Evolutionary conservation across 2,888 invertebrate species (phyloP).

Genomic region (Lathronympha strigana): DNA sequence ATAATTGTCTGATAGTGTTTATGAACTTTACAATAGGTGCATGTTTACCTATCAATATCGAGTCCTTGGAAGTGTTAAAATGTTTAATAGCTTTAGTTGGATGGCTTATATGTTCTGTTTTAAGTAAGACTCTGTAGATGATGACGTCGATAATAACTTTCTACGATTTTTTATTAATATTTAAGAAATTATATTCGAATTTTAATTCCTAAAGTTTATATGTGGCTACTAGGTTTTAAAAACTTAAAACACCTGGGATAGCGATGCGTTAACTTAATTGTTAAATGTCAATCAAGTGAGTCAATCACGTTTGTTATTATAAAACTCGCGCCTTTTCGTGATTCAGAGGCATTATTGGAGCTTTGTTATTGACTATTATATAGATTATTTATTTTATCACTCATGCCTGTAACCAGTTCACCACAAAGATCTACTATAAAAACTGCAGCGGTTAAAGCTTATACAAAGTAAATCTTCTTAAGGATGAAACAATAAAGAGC

Average conservation of each 20-base stretch:
- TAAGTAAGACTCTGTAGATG: too few relatives aligned
- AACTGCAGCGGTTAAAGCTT: background rate
- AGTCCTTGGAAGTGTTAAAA: background rate
- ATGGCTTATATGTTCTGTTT: background rate
- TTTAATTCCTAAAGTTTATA: too few relatives aligned
- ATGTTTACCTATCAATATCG: background rate
- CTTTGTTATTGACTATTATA: too few relatives aligned
- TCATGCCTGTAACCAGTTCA: background rate
- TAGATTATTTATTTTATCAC: background rate
- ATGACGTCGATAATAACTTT: too few relatives aligned
- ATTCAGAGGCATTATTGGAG: background rate
- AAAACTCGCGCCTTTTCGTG: too few relatives aligned
- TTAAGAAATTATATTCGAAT: too few relatives aligned
- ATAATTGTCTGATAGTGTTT: slow-evolving; percentile 34
- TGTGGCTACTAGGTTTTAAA: too few relatives aligned
- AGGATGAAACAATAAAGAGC: background rate
- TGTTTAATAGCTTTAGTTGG: background rate
- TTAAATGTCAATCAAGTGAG: background rate
- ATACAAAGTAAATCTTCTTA: background rate
- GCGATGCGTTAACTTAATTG: background rate
- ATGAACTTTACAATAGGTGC: slow-evolving; percentile 9
- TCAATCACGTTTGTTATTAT: too few relatives aligned
- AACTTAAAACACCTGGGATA: too few relatives aligned
- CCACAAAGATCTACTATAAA: background rate
- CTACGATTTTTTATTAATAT: too few relatives aligned